These are phyloP conservation scores for Lordiphosa collinella DNA, from an alignment of 1,140 invertebrate species.

Conservation along the genomic window DNA sequence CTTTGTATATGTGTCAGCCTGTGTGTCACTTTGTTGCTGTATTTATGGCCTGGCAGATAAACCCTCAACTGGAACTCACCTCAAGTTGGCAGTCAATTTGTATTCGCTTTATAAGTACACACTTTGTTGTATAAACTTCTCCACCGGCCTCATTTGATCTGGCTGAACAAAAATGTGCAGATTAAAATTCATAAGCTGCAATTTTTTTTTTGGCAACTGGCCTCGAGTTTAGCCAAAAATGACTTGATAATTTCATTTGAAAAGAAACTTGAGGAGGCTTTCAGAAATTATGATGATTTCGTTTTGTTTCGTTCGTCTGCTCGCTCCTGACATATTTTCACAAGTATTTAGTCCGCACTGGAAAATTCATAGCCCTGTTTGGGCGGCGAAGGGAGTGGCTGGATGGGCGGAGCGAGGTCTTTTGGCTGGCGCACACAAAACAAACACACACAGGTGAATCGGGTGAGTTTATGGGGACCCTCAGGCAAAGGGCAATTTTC, in stretches of 20 bases:
- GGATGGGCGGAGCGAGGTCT: constrained; percentile 13
- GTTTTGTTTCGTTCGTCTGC: neutral
- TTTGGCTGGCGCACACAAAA: constrained; percentile 30
- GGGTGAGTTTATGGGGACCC: constrained; percentile 1
- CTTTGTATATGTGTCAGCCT: constrained; percentile 9
- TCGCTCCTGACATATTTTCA: constrained; percentile 39
- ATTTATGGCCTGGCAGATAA: constrained; percentile 29
- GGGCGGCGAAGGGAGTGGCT: constrained; percentile 6
- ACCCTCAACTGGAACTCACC: neutral
- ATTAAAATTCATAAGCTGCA: constrained; percentile 41
- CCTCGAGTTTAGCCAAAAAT: neutral
- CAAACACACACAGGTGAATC: constrained; percentile 16
- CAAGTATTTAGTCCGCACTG: constrained; percentile 47
- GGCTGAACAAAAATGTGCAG: constrained; percentile 11
- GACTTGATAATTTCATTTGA: constrained; percentile 25
- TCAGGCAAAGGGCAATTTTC: constrained; percentile 69
- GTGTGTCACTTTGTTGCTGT: neutral
- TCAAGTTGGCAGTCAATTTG: too few relatives aligned
- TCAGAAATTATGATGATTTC: neutral
- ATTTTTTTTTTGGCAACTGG: too few relatives aligned
- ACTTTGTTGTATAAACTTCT: too few relatives aligned
- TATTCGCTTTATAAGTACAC: too few relatives aligned
- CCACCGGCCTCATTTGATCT: constrained; percentile 8
- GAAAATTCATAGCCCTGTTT: constrained; percentile 62
- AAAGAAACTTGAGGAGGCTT: too few relatives aligned